A percentile compares a stretch with the other conserved stretches of the same genome.
Conservation (phyloP, 2,113 vertebrate species). For the Origma solitaria region DNA sequence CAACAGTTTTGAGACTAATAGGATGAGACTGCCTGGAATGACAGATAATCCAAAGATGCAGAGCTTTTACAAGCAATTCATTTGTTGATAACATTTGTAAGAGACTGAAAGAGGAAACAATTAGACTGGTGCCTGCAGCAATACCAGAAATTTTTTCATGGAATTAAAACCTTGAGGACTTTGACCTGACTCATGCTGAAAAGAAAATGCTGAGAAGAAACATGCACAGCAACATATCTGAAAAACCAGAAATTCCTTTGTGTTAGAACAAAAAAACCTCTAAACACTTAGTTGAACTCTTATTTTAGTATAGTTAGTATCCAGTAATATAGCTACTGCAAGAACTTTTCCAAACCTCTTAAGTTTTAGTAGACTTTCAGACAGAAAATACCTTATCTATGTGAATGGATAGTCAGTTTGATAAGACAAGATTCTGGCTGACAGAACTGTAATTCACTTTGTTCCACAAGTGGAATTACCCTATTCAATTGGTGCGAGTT, state of each 20-base stretch:
- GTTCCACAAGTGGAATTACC: background rate
- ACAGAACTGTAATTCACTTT: background rate
- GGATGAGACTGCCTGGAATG: background rate
- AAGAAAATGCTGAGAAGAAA: background rate
- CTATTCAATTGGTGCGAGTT: background rate
- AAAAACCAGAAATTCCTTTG: background rate
- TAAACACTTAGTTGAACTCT: background rate
- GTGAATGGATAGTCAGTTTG: background rate
- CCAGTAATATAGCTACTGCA: background rate
- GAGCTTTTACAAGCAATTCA: background rate
- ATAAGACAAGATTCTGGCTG: background rate
- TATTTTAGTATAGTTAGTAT: conserved; percentile 32
- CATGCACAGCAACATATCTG: background rate
- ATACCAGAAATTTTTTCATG: background rate
- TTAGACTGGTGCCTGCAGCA: background rate
- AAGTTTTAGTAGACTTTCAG: background rate
- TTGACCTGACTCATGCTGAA: background rate
- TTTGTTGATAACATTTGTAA: background rate
- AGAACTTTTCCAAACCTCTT: background rate
- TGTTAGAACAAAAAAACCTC: background rate
- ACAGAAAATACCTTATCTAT: background rate
- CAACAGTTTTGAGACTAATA: background rate
- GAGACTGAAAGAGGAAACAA: background rate
- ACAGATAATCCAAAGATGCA: background rate
- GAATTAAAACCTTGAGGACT: conserved; percentile 16